These are phyloP conservation scores for Seriola aureovittata DNA, from an alignment of 2,113 vertebrate species.

Conservation along the genomic window DNA sequence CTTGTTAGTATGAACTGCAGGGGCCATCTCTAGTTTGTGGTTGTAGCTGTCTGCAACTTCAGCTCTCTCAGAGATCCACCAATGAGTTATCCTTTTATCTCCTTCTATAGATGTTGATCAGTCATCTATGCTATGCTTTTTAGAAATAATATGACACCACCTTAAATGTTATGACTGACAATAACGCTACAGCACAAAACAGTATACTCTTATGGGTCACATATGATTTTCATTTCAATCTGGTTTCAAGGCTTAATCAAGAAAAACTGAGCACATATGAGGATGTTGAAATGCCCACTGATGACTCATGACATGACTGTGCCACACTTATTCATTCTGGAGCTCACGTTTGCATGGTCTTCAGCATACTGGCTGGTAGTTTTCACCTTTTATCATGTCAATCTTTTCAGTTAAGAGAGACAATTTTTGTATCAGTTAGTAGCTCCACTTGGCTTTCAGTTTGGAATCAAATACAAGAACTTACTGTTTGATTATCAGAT, in stretches of 20 bases:
- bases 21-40: conserved; percentile 8
- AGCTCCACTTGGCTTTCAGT: neutral
- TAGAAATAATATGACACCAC: neutral
- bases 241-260: neutral
- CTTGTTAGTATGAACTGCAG: conserved; percentile 38
- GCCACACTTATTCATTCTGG: neutral
- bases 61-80: neutral
- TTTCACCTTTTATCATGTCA: neutral
- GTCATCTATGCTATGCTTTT: neutral
- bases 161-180: neutral
- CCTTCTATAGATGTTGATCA: neutral
- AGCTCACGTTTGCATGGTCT: neutral
- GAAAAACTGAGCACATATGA: neutral
- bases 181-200: neutral
- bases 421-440: neutral
- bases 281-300: conserved; percentile 14
- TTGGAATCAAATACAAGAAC: neutral
- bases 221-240: neutral
- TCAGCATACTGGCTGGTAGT: neutral
- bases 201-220: neutral
- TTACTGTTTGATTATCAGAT: neutral
- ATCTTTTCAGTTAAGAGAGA: neutral
- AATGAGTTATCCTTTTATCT: conserved; percentile 1
- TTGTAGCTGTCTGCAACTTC: neutral
- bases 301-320: conserved; percentile 17